Conservation (phyloP, 1,140 invertebrate species). For the Orius laevigatus region DNA sequence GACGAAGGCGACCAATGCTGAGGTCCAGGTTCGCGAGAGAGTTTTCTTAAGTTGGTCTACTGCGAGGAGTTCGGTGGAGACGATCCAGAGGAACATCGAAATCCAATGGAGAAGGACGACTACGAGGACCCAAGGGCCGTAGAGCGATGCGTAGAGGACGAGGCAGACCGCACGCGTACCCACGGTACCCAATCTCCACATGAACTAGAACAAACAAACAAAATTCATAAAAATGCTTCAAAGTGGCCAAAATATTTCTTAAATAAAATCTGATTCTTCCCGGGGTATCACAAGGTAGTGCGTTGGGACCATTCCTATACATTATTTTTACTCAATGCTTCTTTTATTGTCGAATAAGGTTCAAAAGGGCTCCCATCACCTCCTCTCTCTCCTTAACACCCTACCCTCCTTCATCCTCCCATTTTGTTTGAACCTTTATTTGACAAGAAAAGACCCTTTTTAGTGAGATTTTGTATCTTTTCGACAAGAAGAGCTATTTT, state of each 20-base stretch:
- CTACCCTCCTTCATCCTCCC: neutral
- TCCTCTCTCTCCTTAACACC: too few relatives aligned
- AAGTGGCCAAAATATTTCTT: neutral
- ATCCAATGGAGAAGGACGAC: slow-evolving; percentile 57
- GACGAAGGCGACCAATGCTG: slow-evolving; percentile 53
- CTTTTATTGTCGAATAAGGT: neutral
- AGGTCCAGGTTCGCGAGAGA: neutral
- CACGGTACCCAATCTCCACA: slow-evolving; percentile 74
- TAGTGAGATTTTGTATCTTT: too few relatives aligned
- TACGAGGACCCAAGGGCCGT: slow-evolving; percentile 66
- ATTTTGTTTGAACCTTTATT: neutral
- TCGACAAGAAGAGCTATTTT: too few relatives aligned
- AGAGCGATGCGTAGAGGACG: slow-evolving; percentile 69
- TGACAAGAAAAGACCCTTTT: too few relatives aligned
- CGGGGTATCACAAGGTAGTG: neutral
- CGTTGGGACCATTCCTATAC: too few relatives aligned
- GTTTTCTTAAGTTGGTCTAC: neutral
- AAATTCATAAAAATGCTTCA: neutral
- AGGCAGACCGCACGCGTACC: slow-evolving; percentile 62
- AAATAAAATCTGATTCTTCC: neutral
- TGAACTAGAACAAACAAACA: slow-evolving; percentile 43
- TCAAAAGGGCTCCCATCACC: too few relatives aligned
- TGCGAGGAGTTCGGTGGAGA: slow-evolving; percentile 40
- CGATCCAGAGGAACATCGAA: slow-evolving; percentile 70
- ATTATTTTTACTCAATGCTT: too few relatives aligned